A percentile compares a stretch with the other conserved stretches of the same genome.
phyloP scores from a whole-genome alignment of 2,113 vertebrate species.

The Carollia perspicillata region DNA sequence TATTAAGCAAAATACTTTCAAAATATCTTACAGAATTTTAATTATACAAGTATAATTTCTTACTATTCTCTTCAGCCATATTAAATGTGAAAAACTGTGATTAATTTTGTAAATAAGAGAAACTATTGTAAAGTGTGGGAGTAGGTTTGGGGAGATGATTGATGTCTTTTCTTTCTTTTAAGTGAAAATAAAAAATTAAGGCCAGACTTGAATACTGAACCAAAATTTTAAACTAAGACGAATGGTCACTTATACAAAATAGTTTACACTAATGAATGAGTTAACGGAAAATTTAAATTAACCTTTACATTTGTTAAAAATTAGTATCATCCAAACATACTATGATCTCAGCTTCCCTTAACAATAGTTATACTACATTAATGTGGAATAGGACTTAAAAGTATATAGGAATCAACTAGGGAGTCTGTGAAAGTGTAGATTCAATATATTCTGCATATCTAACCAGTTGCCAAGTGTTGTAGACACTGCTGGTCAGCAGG shows the following conservation, averaged over 20 bases:
- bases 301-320: slow-evolving; percentile 33
- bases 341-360: slow-evolving; percentile 26
- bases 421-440: not conserved
- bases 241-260: slow-evolving; percentile 23
- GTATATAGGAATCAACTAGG: not conserved
- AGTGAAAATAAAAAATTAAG: slow-evolving; percentile 45
- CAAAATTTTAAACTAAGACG: slow-evolving; percentile 27
- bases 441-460: not conserved
- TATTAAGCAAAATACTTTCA: slow-evolving; percentile 17
- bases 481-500: not conserved
- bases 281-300: slow-evolving; percentile 38
- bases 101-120: not conserved
- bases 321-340: not conserved
- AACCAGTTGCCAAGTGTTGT: not conserved
- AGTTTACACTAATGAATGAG: not conserved
- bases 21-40: slow-evolving; percentile 41
- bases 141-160: not conserved
- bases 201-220: not conserved
- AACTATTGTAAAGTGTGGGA: not conserved
- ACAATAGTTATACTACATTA: not conserved
- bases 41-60: not conserved
- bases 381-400: not conserved
- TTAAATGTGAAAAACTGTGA: not conserved
- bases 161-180: not conserved
- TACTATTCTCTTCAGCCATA: not conserved